These are phyloP conservation scores for Sapajus apella DNA, from an alignment of 2,113 vertebrate genomes.

Conservation along the genomic window DNA sequence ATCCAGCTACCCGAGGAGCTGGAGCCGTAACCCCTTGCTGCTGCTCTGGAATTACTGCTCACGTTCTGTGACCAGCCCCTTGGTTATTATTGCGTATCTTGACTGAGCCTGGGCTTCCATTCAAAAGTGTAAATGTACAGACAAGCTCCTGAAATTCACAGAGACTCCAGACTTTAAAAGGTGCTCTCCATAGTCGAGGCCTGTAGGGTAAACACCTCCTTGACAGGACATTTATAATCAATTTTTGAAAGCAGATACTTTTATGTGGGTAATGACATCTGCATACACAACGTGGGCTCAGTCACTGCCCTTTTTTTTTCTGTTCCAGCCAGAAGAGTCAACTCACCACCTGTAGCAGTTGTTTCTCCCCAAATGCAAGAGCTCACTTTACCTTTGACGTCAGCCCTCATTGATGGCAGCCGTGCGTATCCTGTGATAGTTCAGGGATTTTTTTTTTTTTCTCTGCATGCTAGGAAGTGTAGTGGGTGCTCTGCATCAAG, in stretches of 20 bases:
- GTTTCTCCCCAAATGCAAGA: slow-evolving; percentile 85
- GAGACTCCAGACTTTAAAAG: background rate
- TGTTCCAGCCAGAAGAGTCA: slow-evolving; percentile 81
- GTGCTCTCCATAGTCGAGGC: background rate
- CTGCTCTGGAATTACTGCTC: background rate
- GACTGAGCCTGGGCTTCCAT: background rate
- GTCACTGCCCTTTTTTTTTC: background rate
- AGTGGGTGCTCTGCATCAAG: background rate
- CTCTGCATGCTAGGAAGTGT: background rate
- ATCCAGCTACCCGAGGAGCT: background rate
- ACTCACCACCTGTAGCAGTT: slow-evolving; percentile 84
- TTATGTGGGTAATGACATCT: background rate
- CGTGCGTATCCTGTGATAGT: slow-evolving; percentile 80
- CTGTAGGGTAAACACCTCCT: background rate
- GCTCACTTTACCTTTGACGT: slow-evolving; percentile 81
- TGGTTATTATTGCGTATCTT: background rate
- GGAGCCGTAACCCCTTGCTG: rapidly evolving
- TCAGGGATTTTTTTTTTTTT: background rate
- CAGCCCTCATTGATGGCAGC: slow-evolving; percentile 86
- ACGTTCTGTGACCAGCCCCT: background rate
- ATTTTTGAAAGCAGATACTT: background rate
- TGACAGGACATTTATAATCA: background rate
- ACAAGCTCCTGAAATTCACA: background rate
- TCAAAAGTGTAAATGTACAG: background rate
- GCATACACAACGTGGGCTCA: rapidly evolving